These are phyloP conservation scores for Aspidiotus destructor DNA, from an alignment of 2,888 invertebrate species.

Conservation along the genomic window DNA sequence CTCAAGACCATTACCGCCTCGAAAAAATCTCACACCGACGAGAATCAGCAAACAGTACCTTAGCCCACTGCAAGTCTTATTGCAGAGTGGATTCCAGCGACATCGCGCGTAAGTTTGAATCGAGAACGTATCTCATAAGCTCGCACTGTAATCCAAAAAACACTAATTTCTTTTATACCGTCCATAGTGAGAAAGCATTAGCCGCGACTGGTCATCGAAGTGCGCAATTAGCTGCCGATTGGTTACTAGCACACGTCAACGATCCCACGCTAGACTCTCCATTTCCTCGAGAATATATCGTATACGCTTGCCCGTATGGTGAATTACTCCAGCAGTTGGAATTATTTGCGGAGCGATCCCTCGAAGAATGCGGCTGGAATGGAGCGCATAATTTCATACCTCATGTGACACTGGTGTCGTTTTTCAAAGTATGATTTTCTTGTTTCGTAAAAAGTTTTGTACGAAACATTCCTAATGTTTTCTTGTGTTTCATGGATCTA, in stretches of 20 bases:
- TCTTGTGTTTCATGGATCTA: conserved; percentile 39
- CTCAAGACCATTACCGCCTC: conserved; percentile 53
- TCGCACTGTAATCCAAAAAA: neutral
- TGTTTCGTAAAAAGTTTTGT: neutral
- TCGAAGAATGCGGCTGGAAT: conserved; percentile 69
- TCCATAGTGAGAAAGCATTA: conserved; percentile 54
- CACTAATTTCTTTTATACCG: neutral
- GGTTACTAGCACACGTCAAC: conserved; percentile 80
- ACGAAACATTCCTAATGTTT: neutral
- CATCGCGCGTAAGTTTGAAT: conserved; percentile 67
- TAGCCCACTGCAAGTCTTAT: conserved; percentile 67
- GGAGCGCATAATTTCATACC: conserved; percentile 83
- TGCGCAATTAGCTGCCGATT: conserved; percentile 80
- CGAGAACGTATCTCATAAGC: too few relatives aligned
- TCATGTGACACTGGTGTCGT: conserved; percentile 79
- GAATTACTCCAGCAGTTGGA: conserved; percentile 60
- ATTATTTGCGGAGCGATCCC: conserved; percentile 69
- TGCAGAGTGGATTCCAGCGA: conserved; percentile 82
- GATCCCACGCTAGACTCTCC: conserved; percentile 69
- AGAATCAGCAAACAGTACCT: conserved; percentile 63
- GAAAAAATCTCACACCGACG: conserved; percentile 62
- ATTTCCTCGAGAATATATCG: conserved; percentile 70
- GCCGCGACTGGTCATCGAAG: conserved; percentile 82
- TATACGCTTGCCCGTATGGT: conserved; percentile 79
- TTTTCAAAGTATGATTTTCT: conserved; percentile 60